A percentile compares a stretch with the other conserved stretches of the same genome.
Evolutionary conservation across 2,797 vertebrate genomes (phyloP).

Genomic region (Loriculus beryllinus): DNA sequence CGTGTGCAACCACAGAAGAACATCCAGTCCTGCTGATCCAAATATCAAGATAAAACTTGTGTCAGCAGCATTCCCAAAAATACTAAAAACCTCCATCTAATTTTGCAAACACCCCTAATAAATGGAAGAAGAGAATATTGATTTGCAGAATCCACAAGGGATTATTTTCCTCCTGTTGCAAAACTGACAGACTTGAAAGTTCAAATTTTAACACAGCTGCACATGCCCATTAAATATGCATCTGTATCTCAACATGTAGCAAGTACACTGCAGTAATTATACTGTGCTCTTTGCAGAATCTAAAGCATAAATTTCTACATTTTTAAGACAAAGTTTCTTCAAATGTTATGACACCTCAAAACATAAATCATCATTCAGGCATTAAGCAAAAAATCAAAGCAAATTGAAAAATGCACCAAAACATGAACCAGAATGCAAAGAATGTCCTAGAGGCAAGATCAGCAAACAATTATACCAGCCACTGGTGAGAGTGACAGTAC

Average conservation of each 20-base stretch:
- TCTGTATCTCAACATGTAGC: background rate
- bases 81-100: background rate
- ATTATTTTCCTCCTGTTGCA: background rate
- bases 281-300: background rate
- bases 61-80: background rate
- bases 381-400: background rate
- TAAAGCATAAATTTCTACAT: background rate
- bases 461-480: background rate
- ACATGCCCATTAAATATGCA: background rate
- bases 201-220: background rate
- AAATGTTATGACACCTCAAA: background rate
- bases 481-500: background rate
- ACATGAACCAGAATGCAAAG: background rate
- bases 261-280: background rate
- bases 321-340: background rate
- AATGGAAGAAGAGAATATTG: background rate
- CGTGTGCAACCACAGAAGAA: background rate
- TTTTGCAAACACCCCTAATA: background rate
- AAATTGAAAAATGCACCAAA: background rate
- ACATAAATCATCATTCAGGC: background rate
- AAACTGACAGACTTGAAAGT: background rate
- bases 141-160: background rate
- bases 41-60: background rate
- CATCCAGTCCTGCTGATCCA: background rate
- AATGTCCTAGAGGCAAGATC: constrained; percentile 13